These are phyloP conservation scores for Pachyuromys duprasi DNA, from an alignment of 2,797 vertebrate genomes.

Conservation along the genomic window DNA sequence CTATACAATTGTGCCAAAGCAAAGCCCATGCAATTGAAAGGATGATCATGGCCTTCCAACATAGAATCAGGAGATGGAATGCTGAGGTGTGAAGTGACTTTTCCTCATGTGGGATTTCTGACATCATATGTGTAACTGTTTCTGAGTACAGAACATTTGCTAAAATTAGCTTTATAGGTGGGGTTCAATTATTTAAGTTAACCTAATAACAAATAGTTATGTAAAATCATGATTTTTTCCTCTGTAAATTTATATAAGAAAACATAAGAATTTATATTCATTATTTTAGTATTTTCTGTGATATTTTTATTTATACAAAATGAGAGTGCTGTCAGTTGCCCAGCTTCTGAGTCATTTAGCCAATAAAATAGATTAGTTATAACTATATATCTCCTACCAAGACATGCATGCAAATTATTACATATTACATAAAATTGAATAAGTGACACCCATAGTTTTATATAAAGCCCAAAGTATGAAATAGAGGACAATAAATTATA, in stretches of 20 bases:
- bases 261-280: too few species aligned
- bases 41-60: background rate
- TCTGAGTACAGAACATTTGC: background rate
- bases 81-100: background rate
- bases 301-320: conserved; percentile 5
- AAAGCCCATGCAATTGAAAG: background rate
- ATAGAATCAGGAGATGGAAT: background rate
- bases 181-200: background rate
- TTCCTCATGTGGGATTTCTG: background rate
- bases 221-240: background rate
- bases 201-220: background rate
- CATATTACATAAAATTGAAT: background rate
- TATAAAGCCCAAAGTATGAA: background rate
- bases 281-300: background rate
- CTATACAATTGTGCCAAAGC: background rate
- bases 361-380: background rate
- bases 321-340: background rate
- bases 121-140: background rate
- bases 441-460: background rate
- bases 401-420: background rate
- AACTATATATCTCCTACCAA: background rate
- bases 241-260: background rate
- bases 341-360: background rate
- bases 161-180: background rate
- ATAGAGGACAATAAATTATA: background rate